A percentile compares a stretch with the other conserved stretches of the same genome.
phyloP scores from a whole-genome alignment of 2,113 vertebrate genomes.

The Mellivora capensis region DNA sequence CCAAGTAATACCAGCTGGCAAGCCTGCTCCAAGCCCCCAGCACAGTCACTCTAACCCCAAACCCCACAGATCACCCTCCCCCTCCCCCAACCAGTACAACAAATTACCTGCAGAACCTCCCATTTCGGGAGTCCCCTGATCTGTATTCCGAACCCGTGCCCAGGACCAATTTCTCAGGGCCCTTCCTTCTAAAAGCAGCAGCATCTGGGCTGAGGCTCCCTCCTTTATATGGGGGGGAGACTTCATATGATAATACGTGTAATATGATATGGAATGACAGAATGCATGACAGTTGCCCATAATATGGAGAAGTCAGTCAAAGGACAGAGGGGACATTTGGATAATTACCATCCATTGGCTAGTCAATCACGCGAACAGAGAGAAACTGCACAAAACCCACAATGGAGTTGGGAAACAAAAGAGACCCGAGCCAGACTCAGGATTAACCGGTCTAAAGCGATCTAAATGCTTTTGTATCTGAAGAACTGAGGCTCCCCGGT shows the following conservation, averaged over 20 bases:
- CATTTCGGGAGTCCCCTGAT: conserved; percentile 77
- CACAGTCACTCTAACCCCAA: conserved; percentile 32
- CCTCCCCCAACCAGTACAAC: conserved; percentile 64
- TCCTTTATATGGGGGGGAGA: conserved; percentile 81
- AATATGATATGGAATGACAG: conserved; percentile 90
- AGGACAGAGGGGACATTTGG: conserved; percentile 90
- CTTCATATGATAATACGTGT: conserved; percentile 89
- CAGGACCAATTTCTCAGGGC: conserved; percentile 80
- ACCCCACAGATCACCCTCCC: conserved; percentile 23
- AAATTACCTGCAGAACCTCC: conserved; percentile 85
- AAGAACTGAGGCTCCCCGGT: conserved; percentile 84
- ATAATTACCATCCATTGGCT: conserved; percentile 91
- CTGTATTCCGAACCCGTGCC: conserved; percentile 78
- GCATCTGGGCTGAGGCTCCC: conserved; percentile 84
- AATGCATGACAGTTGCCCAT: conserved; percentile 89
- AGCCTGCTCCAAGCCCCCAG: conserved; percentile 1
- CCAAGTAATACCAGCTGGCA: conserved; percentile 35
- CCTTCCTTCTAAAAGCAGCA: conserved; percentile 80
- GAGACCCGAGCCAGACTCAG: conserved; percentile 87
- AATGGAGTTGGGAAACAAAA: conserved; percentile 90
- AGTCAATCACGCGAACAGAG: conserved; percentile 88
- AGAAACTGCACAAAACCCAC: conserved; percentile 89
- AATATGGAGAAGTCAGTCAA: conserved; percentile 88
- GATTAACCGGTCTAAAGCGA: conserved; percentile 91
- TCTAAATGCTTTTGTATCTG: conserved; percentile 90